These are phyloP conservation scores for Oreochromis mossambicus DNA, from an alignment of 2,797 vertebrate species.

Conservation along the genomic window DNA sequence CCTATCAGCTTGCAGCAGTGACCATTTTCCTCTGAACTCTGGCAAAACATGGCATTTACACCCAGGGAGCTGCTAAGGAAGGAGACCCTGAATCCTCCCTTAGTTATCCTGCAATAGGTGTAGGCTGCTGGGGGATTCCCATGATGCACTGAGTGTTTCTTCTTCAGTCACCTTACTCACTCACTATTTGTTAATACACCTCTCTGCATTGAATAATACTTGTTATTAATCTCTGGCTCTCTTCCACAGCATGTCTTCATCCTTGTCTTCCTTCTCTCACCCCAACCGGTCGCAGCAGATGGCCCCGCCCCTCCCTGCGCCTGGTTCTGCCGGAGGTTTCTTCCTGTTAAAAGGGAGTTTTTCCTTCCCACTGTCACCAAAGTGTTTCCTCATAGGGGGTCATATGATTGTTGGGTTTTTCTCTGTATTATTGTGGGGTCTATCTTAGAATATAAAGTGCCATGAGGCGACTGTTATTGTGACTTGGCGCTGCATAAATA, in stretches of 20 bases:
- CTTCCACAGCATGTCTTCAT: neutral
- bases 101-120: neutral
- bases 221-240: neutral
- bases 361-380: neutral
- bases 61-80: neutral
- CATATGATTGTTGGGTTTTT: neutral
- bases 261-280: neutral
- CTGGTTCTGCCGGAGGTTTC: accelerated
- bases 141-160: neutral
- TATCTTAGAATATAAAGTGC: neutral
- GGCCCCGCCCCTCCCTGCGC: neutral
- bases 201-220: neutral
- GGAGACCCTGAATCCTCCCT: neutral
- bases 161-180: neutral
- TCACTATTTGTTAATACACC: accelerated
- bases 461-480: accelerated
- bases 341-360: neutral
- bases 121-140: accelerated
- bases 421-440: neutral
- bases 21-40: neutral
- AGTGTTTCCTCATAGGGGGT: neutral
- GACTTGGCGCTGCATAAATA: neutral
- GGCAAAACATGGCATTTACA: neutral
- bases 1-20: neutral
- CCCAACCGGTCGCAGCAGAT: accelerated